Base-by-base conservation (phyloP, 2,113 vertebrate genomes). In the Urocolius indicus region DNA sequence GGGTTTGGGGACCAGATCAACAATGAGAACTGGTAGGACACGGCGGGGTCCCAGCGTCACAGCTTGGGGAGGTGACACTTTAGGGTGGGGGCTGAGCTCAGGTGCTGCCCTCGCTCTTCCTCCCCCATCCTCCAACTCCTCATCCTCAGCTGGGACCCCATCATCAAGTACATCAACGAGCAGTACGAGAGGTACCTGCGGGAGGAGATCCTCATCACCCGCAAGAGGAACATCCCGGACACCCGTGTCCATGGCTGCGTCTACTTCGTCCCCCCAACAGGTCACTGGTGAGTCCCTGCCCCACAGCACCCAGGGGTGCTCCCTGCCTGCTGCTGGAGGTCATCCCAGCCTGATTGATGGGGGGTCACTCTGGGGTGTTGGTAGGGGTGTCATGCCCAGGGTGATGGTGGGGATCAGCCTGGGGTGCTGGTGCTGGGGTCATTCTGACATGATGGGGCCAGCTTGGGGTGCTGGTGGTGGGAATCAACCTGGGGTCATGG, bases 1-100 rank as follows among this genome's bases (percentile, higher is more conserved):
- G 99, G 99, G 59, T 99, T 99, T 0, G 99, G 99, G 71, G 99
- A 99, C 95, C 98, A 99, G 96, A 99, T 99, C 95, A 99, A 99
- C 97, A 99, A 99, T 0, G 98, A 99, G 81, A 99, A 98, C 95
- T 99, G 99, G 99, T 99, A 96, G 32, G 95, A 58, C 12, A 2
- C 22, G 5, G 2, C 0, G 2, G 18, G 43, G 4, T 48, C n/a
- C n/a, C 52, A 38, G 74, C 10, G 36, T n/a, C 43, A 13, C 27
- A 6, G 30, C 21, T 87, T 5, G 2, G 9, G 20, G 84, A n/a
- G 54, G 46, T 29, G 49, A 51, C 30, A 12, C 0, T 23, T 32
- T 57, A 24, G 48, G n/a, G 51, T 43, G 21, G 9, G 29, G 17
- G 3, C 61, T 69, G 83, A 71, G 54, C 30, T 93, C 51, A 78